These are phyloP conservation scores for Lipophrys pholis DNA, from an alignment of 2,113 vertebrate genomes.

Conservation along the genomic window DNA sequence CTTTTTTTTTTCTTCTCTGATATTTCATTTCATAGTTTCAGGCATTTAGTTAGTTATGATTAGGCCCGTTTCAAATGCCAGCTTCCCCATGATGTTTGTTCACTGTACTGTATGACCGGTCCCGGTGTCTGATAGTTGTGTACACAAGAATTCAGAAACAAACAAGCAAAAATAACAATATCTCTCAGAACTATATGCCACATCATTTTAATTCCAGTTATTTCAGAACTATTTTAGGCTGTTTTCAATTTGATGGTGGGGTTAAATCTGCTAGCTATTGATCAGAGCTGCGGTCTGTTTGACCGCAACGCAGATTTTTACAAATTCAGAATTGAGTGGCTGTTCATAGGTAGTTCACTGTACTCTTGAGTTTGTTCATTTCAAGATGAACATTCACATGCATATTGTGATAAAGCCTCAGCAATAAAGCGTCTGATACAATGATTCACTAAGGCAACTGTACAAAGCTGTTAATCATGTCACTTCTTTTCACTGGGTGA, in stretches of 20 bases:
- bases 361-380: too few species aligned
- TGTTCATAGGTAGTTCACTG: too few species aligned
- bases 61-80: conserved; percentile 64
- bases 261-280: conserved; percentile 11
- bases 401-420: too few species aligned
- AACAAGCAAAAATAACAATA: conserved; percentile 42
- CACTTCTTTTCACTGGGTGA: too few species aligned
- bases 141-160: conserved; percentile 53
- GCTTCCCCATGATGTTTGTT: conserved; percentile 67
- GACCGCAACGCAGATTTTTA: too few species aligned
- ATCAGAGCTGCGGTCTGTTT: not conserved
- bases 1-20: conserved; percentile 68
- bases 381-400: too few species aligned
- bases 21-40: conserved; percentile 82
- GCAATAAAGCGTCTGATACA: too few species aligned
- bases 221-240: conserved; percentile 22
- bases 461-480: too few species aligned
- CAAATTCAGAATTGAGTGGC: too few species aligned
- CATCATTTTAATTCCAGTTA: conserved; percentile 28
- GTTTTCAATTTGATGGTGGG: conserved; percentile 23
- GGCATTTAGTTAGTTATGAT: conserved; percentile 69
- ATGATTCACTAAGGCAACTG: too few species aligned
- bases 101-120: conserved; percentile 64
- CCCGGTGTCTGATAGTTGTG: conserved; percentile 35
- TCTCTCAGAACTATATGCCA: conserved; percentile 27